Evolutionary conservation across 2,888 invertebrate genomes (phyloP), one percentile per base, ranked within the genome.

Genomic region (Lydus trimaculatus): DNA sequence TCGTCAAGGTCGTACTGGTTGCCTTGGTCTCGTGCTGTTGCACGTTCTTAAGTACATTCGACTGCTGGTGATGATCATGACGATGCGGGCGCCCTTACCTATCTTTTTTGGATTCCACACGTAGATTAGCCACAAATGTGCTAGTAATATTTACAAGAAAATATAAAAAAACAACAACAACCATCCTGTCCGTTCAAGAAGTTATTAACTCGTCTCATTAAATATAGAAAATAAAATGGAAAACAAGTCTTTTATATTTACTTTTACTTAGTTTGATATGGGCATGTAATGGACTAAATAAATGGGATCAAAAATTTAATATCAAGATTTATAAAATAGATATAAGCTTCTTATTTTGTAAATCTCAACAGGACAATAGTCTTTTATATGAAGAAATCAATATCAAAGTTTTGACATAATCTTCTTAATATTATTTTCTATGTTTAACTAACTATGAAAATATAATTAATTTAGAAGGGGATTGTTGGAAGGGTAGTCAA

Each of bases 351-450:
- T 70, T 70, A 70, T 60, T 59, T 66, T 70, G 67, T 70, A 70
- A 62, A 61, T 64, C 64, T 70, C 66, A 61, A 48, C 20, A 20
- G 20, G 5, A 20, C 58, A 61, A 69, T 69, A 66, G 69, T 28
- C 36, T 58, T 17, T 43, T 36, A 5, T 59, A 69, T 63, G 60
- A 33, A 25, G 56, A 68, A 68, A 52, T 68, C 64, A 68, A 68
- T 70, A 62, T 73, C 70, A 67, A 72, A 72, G 66, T 72, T 68
- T 61, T 70, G 74, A 74, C 74, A 64, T 74, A 73, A 75, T 73
- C 75, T 60, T 56, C 67, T 69, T 68, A 73, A 66, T 15, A 20
- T 63, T 63, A 58, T 61, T 59, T 31, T 60, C 28, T 7, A 36
- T 9, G 17, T 17, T 61, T 36, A 17, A 61, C 11, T 17, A 4